Evolutionary conservation across 1,140 invertebrate species (phyloP), one percentile per base, ranked within the genome.

Genomic region (Aphis gossypii): DNA sequence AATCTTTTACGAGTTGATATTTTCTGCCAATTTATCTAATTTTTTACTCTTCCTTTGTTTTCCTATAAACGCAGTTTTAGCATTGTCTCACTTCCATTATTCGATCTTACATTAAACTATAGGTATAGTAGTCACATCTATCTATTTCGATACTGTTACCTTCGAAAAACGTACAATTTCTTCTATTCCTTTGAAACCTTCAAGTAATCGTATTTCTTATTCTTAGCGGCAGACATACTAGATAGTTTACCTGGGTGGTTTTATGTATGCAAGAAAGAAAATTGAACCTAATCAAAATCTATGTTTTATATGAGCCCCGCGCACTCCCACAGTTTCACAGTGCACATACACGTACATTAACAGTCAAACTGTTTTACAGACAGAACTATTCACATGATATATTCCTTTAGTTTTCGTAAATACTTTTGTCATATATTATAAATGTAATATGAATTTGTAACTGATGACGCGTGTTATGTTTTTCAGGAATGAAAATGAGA

Each of bases 401-500:
- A n/a, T 68, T n/a, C 1, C 30, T 18, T 1, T n/a, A 68, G 60
- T n/a, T 68, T n/a, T n/a, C 30, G 30, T n/a, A 46, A 4, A 9
- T 46, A 68, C 30, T 68, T n/a, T 68, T 7, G 38, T 41, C 38
- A 41, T 41, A 41, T 2, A 41, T 18, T 0, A n/a, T 68, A 68
- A 68, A n/a, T 14, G 1, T 18, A 51, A 51, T 51, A 60, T 9
- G 25, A 60, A 60, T 60, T 25, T 30, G 25, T 11, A n/a, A n/a
- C 30, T 68, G 60, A 68, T 68, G 14, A n/a, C 4, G 3, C 4
- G 3, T 68, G 0, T 83, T 83, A 20, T 83, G 8, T 84, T 48
- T 93, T 93, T 54, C n/a, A 93, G 82, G 76, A 51, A 93, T 93
- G 92, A 51, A 56, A 84, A 84, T 93, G 92, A 93, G 92, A 93